phyloP scores from a whole-genome alignment of 1,140 invertebrate species.

The Tetranychus urticae region DNA sequence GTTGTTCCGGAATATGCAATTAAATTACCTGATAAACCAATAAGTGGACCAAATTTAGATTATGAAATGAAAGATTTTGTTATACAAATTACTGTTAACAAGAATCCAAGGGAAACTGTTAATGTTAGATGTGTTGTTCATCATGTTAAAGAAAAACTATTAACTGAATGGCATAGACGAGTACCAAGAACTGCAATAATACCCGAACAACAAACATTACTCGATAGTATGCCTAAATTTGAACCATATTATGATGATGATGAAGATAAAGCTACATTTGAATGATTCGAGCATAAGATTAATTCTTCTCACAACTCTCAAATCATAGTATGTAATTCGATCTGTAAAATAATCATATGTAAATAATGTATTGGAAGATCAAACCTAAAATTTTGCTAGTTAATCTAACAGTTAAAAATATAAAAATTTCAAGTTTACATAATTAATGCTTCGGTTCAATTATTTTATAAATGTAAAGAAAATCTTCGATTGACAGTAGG shows the following conservation, averaged over 20 bases:
- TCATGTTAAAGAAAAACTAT: constrained; percentile 11
- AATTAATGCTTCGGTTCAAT: no score
- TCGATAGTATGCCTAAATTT: not conserved
- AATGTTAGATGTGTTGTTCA: constrained; percentile 20
- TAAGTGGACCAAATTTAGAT: constrained; percentile 47
- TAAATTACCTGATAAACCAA: constrained; percentile 39
- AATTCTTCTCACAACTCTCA: no score
- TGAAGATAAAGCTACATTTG: not conserved
- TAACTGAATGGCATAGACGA: not conserved
- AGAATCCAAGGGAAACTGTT: constrained; percentile 27
- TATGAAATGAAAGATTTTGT: constrained; percentile 54
- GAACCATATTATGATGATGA: not conserved
- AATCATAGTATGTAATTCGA: no score
- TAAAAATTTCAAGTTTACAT: no score
- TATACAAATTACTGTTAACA: constrained; percentile 39
- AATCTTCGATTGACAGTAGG: no score
- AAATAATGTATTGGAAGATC: no score
- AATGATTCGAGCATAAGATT: no score
- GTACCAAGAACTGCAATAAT: not conserved
- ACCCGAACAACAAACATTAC: not conserved
- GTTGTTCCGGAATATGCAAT: constrained; percentile 40
- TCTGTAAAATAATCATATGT: no score
- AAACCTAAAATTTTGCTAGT: no score
- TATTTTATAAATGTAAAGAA: no score
- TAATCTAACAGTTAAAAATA: no score